Conservation (phyloP, 2,113 vertebrate species). For the Mobula hypostoma region DNA sequence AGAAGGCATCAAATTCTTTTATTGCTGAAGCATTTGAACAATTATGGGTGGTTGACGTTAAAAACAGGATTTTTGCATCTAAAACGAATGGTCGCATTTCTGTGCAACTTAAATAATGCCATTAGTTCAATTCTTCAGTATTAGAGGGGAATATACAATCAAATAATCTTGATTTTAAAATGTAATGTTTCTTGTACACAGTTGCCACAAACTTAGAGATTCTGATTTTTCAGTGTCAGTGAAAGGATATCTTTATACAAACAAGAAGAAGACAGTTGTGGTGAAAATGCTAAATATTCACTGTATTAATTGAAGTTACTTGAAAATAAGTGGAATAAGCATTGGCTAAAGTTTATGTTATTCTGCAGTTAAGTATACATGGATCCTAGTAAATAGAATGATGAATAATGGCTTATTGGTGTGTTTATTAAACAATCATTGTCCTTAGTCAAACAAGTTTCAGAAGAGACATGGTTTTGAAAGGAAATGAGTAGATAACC, state of each 20-base stretch:
- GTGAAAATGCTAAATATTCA: not conserved
- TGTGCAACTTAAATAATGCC: not conserved
- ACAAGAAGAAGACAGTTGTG: not conserved
- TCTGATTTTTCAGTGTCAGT: not conserved
- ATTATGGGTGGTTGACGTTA: not conserved
- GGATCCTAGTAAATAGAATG: not conserved
- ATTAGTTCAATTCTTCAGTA: not conserved
- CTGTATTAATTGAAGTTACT: constrained; percentile 15
- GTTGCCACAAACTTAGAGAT: not conserved
- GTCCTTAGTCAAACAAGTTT: constrained; percentile 19
- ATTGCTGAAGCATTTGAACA: not conserved
- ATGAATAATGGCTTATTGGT: not conserved
- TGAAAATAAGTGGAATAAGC: not conserved
- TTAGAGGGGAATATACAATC: not conserved
- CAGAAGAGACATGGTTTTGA: constrained; percentile 26
- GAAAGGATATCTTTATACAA: not conserved
- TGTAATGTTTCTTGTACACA: not conserved
- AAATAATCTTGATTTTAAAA: not conserved
- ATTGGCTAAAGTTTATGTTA: not conserved
- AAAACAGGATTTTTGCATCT: not conserved
- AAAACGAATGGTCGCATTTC: not conserved
- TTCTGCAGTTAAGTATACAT: not conserved
- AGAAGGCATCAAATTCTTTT: not conserved
- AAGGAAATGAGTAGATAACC: constrained; percentile 28
- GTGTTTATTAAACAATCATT: not conserved